Evolutionary conservation across 2,888 invertebrate genomes (phyloP).

Genomic region (Campoplex nolae): DNA sequence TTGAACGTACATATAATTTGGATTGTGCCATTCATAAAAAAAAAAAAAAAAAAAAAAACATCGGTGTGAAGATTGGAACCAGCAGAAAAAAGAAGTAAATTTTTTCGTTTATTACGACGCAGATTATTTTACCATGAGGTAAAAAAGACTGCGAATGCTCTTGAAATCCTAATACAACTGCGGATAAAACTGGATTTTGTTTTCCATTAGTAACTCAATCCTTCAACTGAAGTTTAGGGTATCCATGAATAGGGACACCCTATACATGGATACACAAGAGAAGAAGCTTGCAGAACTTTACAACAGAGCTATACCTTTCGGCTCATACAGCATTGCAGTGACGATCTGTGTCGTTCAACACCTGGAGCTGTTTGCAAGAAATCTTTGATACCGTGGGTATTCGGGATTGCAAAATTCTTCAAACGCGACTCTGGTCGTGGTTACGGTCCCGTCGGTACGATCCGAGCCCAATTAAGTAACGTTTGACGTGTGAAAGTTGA

Average conservation of each 20-base stretch:
- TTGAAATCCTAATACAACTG: neutral
- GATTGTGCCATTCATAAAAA: neutral
- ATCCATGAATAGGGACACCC: too few relatives aligned
- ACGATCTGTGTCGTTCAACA: too few relatives aligned
- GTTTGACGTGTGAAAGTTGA: conserved; percentile 29
- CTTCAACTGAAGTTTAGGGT: neutral
- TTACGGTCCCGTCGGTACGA: too few relatives aligned
- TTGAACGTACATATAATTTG: neutral
- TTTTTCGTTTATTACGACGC: neutral
- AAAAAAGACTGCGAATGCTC: neutral
- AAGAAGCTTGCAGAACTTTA: too few relatives aligned
- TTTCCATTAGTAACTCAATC: neutral
- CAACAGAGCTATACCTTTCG: too few relatives aligned
- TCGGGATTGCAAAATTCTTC: neutral
- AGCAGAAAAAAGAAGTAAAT: neutral
- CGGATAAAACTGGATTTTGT: neutral
- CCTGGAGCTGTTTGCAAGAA: neutral
- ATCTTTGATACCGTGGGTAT: conserved; percentile 1
- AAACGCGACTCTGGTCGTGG: too few relatives aligned
- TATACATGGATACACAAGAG: too few relatives aligned
- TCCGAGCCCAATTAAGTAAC: too few relatives aligned
- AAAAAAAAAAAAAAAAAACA: neutral
- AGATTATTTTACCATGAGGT: too few relatives aligned
- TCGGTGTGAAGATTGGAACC: neutral
- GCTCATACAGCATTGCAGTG: too few relatives aligned